These are phyloP conservation scores for Petromus typicus DNA, from an alignment of 2,113 vertebrate species.

Conservation along the genomic window DNA sequence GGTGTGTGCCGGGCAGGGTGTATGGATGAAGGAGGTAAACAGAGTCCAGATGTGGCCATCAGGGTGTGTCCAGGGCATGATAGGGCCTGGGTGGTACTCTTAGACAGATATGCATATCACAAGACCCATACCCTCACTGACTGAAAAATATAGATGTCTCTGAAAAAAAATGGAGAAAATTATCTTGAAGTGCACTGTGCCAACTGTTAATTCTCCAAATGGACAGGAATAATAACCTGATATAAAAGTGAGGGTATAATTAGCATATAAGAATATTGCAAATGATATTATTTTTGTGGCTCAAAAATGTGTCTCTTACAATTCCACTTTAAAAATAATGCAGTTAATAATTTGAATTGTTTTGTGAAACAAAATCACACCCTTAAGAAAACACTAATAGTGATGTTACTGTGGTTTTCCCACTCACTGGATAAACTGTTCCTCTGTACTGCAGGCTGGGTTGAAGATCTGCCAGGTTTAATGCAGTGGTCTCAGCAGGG, in stretches of 20 bases:
- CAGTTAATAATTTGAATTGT: background rate
- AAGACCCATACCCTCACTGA: background rate
- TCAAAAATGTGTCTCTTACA: background rate
- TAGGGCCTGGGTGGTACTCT: background rate
- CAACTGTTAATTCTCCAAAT: background rate
- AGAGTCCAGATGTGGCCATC: background rate
- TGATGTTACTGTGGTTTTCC: background rate
- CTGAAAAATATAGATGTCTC: background rate
- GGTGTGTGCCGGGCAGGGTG: background rate
- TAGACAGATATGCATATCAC: background rate
- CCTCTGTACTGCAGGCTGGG: background rate
- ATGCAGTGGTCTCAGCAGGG: background rate
- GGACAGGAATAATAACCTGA: background rate
- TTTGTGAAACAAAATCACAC: background rate
- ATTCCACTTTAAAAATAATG: background rate
- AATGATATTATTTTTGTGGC: background rate
- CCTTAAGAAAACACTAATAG: background rate
- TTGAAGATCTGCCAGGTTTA: background rate
- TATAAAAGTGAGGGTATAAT: background rate
- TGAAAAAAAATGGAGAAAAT: background rate
- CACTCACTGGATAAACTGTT: background rate
- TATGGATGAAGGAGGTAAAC: background rate
- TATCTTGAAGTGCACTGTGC: background rate
- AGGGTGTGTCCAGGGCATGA: background rate
- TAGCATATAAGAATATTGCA: background rate